A percentile compares a stretch with the other conserved stretches of the same genome.
Conservation (phyloP, 2,113 vertebrate genomes). For the Lampris megalopsis region DNA sequence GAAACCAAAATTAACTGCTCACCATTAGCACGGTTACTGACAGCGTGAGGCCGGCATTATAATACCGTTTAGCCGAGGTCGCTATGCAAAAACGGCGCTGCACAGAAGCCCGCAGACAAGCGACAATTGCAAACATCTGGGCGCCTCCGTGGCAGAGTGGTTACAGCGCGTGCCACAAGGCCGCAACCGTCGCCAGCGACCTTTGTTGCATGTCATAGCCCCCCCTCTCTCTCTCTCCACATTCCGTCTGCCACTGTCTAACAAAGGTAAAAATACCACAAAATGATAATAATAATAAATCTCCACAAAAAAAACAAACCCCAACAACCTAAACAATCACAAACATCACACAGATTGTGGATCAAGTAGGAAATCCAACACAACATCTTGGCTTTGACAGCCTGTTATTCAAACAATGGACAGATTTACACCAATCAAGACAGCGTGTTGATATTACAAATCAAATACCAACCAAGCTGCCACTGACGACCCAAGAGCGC, state of each 20-base stretch:
- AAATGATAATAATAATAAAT: no score
- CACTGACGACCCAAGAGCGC: slow-evolving; percentile 18
- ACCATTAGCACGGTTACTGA: slow-evolving; percentile 43
- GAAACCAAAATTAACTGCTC: slow-evolving; percentile 64
- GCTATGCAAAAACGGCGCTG: slow-evolving; percentile 11
- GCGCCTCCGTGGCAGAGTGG: no score
- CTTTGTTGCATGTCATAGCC: no score
- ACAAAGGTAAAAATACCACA: no score
- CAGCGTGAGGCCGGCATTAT: slow-evolving; percentile 29
- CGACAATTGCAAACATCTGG: neutral
- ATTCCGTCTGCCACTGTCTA: no score
- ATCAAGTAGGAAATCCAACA: slow-evolving; percentile 12
- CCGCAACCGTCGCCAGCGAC: no score
- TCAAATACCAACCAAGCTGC: neutral
- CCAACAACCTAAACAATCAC: no score
- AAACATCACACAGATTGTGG: neutral
- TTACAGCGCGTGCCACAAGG: neutral
- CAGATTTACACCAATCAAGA: slow-evolving; percentile 4
- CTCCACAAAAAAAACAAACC: no score
- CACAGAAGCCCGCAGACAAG: slow-evolving; percentile 19
- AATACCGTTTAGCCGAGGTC: slow-evolving; percentile 8
- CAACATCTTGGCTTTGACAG: neutral
- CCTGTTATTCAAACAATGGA: slow-evolving; percentile 5
- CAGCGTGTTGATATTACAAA: neutral
- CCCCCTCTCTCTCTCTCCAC: no score